phyloP scores from a whole-genome alignment of 2,888 invertebrate genomes.

The Buathra laborator region DNA sequence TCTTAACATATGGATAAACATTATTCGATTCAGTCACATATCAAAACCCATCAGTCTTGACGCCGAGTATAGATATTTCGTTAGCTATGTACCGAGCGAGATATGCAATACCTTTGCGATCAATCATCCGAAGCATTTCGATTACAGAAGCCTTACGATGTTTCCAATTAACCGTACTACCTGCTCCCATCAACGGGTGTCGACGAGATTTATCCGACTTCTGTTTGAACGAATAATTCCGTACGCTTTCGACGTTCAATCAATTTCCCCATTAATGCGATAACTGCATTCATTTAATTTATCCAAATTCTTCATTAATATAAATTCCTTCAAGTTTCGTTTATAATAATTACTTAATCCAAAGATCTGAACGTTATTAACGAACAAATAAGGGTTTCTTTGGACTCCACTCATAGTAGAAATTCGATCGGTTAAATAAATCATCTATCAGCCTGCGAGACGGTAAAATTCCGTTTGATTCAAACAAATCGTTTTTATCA shows the following conservation, averaged over 20 bases:
- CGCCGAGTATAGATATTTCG: neutral
- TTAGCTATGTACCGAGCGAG: neutral
- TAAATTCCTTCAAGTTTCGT: too few species aligned
- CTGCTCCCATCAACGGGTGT: neutral
- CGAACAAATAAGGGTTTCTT: too few species aligned
- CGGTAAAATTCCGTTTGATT: too few species aligned
- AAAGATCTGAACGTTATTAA: too few species aligned
- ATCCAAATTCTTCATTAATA: too few species aligned
- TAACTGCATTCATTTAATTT: too few species aligned
- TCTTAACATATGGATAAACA: neutral
- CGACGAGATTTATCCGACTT: neutral
- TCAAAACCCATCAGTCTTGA: neutral
- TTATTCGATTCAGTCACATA: neutral
- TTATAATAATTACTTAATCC: too few species aligned
- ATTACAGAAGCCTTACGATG: slow-evolving; percentile 36
- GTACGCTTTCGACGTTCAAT: too few species aligned
- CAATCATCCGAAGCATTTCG: slow-evolving; percentile 44
- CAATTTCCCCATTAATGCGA: too few species aligned
- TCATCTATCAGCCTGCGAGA: too few species aligned
- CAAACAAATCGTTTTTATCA: neutral
- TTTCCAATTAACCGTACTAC: slow-evolving; percentile 25
- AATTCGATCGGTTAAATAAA: too few species aligned
- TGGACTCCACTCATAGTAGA: too few species aligned
- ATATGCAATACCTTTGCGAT: slow-evolving; percentile 12
- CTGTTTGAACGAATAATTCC: neutral